Evolutionary conservation across 2,797 vertebrate species (phyloP), one percentile per base, ranked within the genome.

Genomic region (Cottoperca gobio): DNA sequence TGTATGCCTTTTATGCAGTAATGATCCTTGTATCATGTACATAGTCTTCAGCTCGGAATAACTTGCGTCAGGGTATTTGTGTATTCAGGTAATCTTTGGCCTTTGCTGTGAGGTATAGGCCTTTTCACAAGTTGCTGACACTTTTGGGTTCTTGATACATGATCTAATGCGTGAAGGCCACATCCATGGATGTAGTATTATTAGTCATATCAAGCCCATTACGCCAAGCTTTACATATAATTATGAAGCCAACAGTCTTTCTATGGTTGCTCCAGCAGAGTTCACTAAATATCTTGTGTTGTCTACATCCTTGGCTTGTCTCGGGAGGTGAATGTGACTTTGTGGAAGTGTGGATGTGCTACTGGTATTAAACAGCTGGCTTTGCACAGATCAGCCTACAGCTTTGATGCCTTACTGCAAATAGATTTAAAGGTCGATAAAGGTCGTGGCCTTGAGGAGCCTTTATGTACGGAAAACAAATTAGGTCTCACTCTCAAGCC

Each of bases 381-480:
- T 65, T 39, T 54, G 58, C 60, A 43, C 71, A 43, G 66, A 81
- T 89, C 55, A 58, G 73, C 71, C 59, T 53, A 28, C 76, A 73
- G 84, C 85, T 84, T 76, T 88, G 70, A 86, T 86, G 71, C 54
- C 63, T 62, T n/a, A 24, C 64, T 82, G 73, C 66, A 79, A 82
- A 79, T 55, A 70, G 70, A 89, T 79, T 62, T 65, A 79, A 88
- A 92, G 79, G 86, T 82, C 52, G 12, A 54, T 79, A 86, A 86
- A 91, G 83, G 84, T 82, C 39, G 48, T 16, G 52, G 55, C 65
- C 53, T 58, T 4, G 31, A 43, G 53, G n/a, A 77, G 21, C 61
- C 48, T 62, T 63, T 79, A 45, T 76, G 57, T 54, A 23, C 57
- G 65, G 81, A 73, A 88, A 84, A 75, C 49, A 86, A 84, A 83